These are phyloP conservation scores for Aricia agestis DNA, from an alignment of 1,140 invertebrate genomes.

Conservation along the genomic window DNA sequence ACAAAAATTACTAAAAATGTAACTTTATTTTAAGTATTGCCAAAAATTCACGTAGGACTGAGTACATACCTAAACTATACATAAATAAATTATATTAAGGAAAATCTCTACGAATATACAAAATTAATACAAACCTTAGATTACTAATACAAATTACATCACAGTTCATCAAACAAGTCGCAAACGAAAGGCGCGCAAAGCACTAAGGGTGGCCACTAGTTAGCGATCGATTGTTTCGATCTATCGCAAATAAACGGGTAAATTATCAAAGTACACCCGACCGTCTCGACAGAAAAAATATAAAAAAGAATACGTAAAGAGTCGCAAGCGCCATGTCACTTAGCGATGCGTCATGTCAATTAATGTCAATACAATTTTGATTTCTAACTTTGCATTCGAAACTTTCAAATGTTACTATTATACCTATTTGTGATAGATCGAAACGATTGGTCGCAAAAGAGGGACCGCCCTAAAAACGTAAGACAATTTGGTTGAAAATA, in stretches of 20 bases:
- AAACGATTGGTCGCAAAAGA: too few relatives aligned
- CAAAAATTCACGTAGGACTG: constrained; percentile 47
- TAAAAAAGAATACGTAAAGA: too few relatives aligned
- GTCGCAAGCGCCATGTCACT: too few relatives aligned
- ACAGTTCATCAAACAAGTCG: constrained; percentile 74
- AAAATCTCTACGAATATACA: constrained; percentile 73
- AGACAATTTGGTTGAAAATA: constrained; percentile 63
- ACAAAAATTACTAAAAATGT: constrained; percentile 21
- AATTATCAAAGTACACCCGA: too few relatives aligned
- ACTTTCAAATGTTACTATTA: too few relatives aligned
- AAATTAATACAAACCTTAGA: constrained; percentile 73
- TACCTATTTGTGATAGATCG: too few relatives aligned
- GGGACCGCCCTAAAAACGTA: constrained; percentile 42
- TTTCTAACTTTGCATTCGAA: too few relatives aligned
- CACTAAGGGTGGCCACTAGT: constrained; percentile 14
- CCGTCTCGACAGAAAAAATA: too few relatives aligned
- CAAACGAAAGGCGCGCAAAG: constrained; percentile 18
- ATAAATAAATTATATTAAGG: constrained; percentile 73
- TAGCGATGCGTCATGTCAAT: too few relatives aligned
- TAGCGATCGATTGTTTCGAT: neutral
- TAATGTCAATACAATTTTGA: too few relatives aligned
- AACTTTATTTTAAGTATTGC: constrained; percentile 22
- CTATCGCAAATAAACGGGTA: too few relatives aligned
- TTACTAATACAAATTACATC: constrained; percentile 75
- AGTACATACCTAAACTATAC: constrained; percentile 53